These are phyloP conservation scores for Brenthis ino DNA, from an alignment of 2,888 invertebrate species.

Conservation along the genomic window DNA sequence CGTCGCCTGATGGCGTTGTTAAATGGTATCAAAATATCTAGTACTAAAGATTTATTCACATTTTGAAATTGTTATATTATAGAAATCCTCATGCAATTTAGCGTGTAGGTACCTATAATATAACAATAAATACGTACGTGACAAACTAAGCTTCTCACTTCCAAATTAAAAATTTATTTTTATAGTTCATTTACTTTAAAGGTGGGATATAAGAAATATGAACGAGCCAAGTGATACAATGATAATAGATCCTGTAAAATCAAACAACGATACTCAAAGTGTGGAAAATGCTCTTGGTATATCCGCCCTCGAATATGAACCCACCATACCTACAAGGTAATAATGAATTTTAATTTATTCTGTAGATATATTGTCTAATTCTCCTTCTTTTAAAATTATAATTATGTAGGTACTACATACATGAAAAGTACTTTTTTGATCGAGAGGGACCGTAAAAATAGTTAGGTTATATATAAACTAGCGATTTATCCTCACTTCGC, in stretches of 20 bases:
- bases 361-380: background rate
- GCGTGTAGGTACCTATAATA: no score
- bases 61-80: no score
- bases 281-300: conserved; percentile 85
- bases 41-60: no score
- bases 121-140: no score
- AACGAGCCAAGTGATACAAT: conserved; percentile 85
- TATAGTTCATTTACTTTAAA: conserved; percentile 48
- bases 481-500: no score
- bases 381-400: no score
- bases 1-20: conserved; percentile 95
- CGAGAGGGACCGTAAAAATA: no score
- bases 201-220: conserved; percentile 89
- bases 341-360: background rate
- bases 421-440: no score
- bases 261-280: conserved; percentile 79
- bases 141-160: background rate
- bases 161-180: no score
- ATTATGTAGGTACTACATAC: no score
- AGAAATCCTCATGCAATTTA: no score
- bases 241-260: conserved; percentile 85
- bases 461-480: no score
- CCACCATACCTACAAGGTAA: conserved; percentile 88
- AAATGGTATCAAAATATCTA: conserved; percentile 79
- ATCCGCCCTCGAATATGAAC: conserved; percentile 88